Evolutionary conservation across 2,113 vertebrate genomes (phyloP).

Genomic region (Puntigrus tetrazona): DNA sequence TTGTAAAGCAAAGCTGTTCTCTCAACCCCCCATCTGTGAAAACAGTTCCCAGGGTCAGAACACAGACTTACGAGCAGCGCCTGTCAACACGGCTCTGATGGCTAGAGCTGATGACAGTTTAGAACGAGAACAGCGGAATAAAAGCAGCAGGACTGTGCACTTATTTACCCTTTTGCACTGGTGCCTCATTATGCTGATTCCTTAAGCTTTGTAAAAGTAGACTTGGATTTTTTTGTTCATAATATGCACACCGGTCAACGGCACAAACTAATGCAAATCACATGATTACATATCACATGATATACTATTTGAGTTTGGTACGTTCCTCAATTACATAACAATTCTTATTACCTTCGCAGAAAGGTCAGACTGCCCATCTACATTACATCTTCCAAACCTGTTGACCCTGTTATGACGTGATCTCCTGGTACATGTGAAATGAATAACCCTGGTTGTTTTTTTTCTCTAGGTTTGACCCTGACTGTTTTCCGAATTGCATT

Average conservation of each 20-base stretch:
- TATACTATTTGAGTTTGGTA: constrained; percentile 3
- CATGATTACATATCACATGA: constrained; percentile 4
- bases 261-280: background rate
- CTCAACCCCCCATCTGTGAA: background rate
- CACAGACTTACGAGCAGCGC: background rate
- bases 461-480: background rate
- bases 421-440: constrained; percentile 16
- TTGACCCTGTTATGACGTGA: background rate
- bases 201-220: background rate
- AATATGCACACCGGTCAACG: background rate
- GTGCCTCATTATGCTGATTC: background rate
- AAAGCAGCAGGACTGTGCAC: background rate
- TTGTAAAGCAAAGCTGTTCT: background rate
- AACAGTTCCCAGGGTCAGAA: constrained; percentile 17
- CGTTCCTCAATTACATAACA: constrained; percentile 1
- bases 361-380: background rate
- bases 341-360: background rate
- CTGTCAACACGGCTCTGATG: constrained; percentile 16
- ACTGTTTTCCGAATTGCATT: background rate
- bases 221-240: background rate
- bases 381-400: constrained; percentile 10
- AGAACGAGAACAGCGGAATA: background rate
- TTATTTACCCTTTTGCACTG: background rate
- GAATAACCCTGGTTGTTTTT: background rate
- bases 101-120: constrained; percentile 27